Conservation (phyloP, 2,888 invertebrate species). For the Phyllotreta cruciferae region DNA sequence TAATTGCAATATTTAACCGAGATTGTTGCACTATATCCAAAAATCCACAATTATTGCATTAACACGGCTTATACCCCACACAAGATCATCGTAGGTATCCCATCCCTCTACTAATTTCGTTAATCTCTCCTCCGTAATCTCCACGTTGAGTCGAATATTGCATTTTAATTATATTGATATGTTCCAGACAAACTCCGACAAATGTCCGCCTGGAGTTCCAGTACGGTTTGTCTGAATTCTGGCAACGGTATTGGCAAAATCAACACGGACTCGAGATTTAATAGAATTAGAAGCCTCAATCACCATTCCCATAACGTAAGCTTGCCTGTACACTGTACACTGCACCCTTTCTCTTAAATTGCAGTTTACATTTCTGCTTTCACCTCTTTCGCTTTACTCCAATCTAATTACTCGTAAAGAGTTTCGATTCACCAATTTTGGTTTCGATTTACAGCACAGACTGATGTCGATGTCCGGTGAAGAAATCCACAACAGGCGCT, state of each 20-base stretch:
- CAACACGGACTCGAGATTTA: slow-evolving; percentile 45
- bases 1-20: no score
- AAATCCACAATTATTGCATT: no score
- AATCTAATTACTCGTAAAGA: no score
- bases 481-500: slow-evolving; percentile 82
- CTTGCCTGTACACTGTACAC: background rate
- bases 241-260: slow-evolving; percentile 49
- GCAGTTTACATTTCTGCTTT: no score
- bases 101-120: no score
- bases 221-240: slow-evolving; percentile 64
- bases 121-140: background rate
- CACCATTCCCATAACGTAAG: slow-evolving; percentile 51
- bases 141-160: no score
- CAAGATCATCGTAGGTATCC: no score
- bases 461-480: slow-evolving; percentile 78
- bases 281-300: slow-evolving; percentile 50
- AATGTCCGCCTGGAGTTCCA: slow-evolving; percentile 77
- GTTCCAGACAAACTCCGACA: slow-evolving; percentile 43
- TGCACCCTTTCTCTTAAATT: no score
- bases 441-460: slow-evolving; percentile 48
- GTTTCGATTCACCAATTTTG: no score
- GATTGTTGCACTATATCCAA: no score
- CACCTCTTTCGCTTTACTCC: no score
- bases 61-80: no score
- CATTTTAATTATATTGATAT: slow-evolving; percentile 1